These are phyloP conservation scores for Apodemia mormo DNA, from an alignment of 2,888 invertebrate genomes.

Conservation along the genomic window DNA sequence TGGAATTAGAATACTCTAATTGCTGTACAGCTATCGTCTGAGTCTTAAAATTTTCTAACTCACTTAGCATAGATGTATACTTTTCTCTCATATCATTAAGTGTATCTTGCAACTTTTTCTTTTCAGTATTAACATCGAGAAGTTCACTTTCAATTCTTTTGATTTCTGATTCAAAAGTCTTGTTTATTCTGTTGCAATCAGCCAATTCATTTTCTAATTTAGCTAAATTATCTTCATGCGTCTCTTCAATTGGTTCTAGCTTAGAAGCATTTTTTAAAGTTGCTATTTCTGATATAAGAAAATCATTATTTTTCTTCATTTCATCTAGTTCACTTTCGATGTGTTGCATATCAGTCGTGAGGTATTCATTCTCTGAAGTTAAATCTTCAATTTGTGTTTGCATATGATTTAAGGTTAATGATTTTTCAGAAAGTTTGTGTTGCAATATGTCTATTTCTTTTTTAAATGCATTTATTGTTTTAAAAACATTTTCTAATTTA, in stretches of 20 bases:
- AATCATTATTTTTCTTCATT: slow-evolving; percentile 86
- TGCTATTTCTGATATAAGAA: slow-evolving; percentile 85
- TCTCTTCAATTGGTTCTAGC: slow-evolving; percentile 86
- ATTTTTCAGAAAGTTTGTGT: slow-evolving; percentile 80
- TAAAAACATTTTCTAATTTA: slow-evolving; percentile 79
- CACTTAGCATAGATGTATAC: slow-evolving; percentile 74
- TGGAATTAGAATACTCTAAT: slow-evolving; percentile 60
- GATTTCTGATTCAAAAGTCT: slow-evolving; percentile 82
- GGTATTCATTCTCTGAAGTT: slow-evolving; percentile 72
- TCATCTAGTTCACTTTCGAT: slow-evolving; percentile 84
- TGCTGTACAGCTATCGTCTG: slow-evolving; percentile 73
- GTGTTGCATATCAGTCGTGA: slow-evolving; percentile 71
- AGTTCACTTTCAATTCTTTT: slow-evolving; percentile 80
- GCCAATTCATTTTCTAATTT: slow-evolving; percentile 85
- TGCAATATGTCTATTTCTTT: slow-evolving; percentile 82
- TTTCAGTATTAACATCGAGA: slow-evolving; percentile 63
- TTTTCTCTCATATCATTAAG: slow-evolving; percentile 78
- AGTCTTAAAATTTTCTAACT: slow-evolving; percentile 66
- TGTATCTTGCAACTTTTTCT: slow-evolving; percentile 73
- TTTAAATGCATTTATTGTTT: slow-evolving; percentile 80
- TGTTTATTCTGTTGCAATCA: slow-evolving; percentile 80
- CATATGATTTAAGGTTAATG: slow-evolving; percentile 74
- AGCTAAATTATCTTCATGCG: slow-evolving; percentile 85
- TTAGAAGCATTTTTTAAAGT: slow-evolving; percentile 84
- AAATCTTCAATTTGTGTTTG: slow-evolving; percentile 81